Evolutionary conservation across 1,140 invertebrate genomes (phyloP).

Genomic region (Camponotus pennsylvanicus): DNA sequence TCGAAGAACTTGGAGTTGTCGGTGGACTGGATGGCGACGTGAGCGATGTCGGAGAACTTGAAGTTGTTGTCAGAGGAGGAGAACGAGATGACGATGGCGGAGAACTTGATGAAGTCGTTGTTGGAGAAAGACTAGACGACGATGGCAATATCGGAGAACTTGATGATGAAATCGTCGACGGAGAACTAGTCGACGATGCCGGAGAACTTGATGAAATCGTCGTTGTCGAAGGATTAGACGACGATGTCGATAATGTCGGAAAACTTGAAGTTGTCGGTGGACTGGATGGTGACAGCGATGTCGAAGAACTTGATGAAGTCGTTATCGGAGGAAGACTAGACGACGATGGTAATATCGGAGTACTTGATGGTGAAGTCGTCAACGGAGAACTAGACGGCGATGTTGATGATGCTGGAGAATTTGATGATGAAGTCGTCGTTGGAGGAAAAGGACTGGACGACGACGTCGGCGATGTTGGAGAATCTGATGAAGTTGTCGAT

Average conservation of each 20-base stretch:
- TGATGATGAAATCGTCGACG: too few species aligned
- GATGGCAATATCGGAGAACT: slow-evolving; percentile 79
- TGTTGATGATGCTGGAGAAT: neutral
- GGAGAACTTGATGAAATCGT: too few species aligned
- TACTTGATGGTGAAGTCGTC: too few species aligned
- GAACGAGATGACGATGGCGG: too few species aligned
- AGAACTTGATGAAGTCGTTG: slow-evolving; percentile 77
- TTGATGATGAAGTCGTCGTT: neutral
- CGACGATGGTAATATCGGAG: slow-evolving; percentile 80
- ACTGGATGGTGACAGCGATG: neutral
- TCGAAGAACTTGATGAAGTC: slow-evolving; percentile 76
- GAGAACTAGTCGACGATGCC: neutral
- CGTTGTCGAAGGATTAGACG: too few species aligned
- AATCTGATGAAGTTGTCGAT: neutral
- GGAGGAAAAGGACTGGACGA: neutral
- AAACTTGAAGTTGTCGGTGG: neutral
- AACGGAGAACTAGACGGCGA: neutral
- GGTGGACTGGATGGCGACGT: too few species aligned
- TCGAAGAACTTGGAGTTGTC: too few species aligned
- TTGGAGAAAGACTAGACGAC: slow-evolving; percentile 82
- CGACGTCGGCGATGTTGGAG: neutral
- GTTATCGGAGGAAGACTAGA: slow-evolving; percentile 82
- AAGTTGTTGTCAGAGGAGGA: neutral
- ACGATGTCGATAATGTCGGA: too few species aligned
- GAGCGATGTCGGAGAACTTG: too few species aligned